phyloP scores from a whole-genome alignment of 2,888 invertebrate genomes.

The Caenorhabditis sp. region DNA sequence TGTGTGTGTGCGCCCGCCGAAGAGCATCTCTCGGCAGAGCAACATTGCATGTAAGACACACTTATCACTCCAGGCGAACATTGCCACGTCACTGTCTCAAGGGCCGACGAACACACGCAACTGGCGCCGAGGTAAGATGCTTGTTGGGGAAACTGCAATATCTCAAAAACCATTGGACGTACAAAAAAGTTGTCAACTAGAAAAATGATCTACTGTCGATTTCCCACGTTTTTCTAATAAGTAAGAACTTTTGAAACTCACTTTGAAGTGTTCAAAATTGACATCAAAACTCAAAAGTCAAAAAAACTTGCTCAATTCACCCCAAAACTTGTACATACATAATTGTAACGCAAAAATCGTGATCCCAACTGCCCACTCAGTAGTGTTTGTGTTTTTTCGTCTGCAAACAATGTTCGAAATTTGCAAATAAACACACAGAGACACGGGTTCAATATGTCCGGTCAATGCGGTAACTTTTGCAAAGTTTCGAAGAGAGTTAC shows the following conservation, averaged over 20 bases:
- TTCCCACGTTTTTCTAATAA: no score
- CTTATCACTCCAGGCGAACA: conserved; percentile 32
- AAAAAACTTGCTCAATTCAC: neutral
- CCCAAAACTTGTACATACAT: no score
- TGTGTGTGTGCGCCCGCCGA: conserved; percentile 1
- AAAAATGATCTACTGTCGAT: neutral
- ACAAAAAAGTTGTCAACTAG: neutral
- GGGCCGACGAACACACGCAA: neutral
- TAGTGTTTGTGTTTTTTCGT: neutral
- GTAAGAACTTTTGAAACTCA: neutral
- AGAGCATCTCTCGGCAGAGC: conserved; percentile 13
- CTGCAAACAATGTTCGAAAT: conserved; percentile 7
- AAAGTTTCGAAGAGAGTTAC: neutral
- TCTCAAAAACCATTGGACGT: neutral
- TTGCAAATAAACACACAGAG: conserved; percentile 4
- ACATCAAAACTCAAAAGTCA: neutral
- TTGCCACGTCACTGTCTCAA: conserved; percentile 29
- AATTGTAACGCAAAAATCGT: neutral
- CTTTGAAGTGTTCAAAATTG: neutral
- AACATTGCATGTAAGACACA: conserved; percentile 49
- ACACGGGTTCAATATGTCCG: conserved; percentile 11
- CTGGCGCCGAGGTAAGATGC: neutral
- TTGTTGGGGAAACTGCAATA: neutral
- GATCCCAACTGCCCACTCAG: neutral
- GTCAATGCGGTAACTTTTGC: neutral